phyloP scores from a whole-genome alignment of 2,888 invertebrate genomes.

The Acrobasis repandana region DNA sequence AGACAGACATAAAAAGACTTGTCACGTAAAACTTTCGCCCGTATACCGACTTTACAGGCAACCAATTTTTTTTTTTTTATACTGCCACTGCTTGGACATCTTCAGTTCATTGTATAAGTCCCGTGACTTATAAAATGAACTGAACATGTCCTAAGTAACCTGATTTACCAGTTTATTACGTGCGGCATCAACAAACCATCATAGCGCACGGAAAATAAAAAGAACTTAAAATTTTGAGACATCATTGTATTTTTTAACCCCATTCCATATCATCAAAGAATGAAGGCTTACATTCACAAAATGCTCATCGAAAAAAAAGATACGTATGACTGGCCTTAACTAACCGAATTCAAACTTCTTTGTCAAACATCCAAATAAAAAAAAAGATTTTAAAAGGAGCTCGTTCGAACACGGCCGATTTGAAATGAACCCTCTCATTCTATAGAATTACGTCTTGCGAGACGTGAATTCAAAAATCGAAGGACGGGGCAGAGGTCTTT shows the following conservation, averaged over 20 bases:
- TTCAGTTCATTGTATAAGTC: no score
- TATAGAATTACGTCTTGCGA: constrained; percentile 4
- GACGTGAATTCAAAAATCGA: constrained; percentile 5
- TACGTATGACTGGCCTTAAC: constrained; percentile 47
- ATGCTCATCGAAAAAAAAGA: constrained; percentile 32
- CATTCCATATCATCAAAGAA: constrained; percentile 21
- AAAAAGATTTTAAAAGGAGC: constrained; percentile 36
- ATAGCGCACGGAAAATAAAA: background rate
- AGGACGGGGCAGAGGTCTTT: constrained; percentile 18
- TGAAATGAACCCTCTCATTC: constrained; percentile 14
- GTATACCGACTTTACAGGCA: no score
- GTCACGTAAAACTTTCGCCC: no score
- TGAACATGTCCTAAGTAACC: background rate
- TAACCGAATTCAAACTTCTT: constrained; percentile 53
- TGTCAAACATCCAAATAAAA: constrained; percentile 42
- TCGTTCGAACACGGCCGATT: constrained; percentile 26
- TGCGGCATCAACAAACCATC: constrained; percentile 13
- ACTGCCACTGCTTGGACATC: no score
- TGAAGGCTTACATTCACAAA: constrained; percentile 21
- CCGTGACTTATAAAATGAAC: no score
- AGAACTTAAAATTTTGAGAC: constrained; percentile 14
- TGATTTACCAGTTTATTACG: background rate
- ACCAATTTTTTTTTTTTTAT: no score
- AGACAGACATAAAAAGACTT: no score
- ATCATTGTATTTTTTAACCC: constrained; percentile 22